Percentiles rank a stretch among this genome's conserved stretches.
phyloP scores from a whole-genome alignment of 2,113 vertebrate genomes.

The Dipodomys spectabilis region DNA sequence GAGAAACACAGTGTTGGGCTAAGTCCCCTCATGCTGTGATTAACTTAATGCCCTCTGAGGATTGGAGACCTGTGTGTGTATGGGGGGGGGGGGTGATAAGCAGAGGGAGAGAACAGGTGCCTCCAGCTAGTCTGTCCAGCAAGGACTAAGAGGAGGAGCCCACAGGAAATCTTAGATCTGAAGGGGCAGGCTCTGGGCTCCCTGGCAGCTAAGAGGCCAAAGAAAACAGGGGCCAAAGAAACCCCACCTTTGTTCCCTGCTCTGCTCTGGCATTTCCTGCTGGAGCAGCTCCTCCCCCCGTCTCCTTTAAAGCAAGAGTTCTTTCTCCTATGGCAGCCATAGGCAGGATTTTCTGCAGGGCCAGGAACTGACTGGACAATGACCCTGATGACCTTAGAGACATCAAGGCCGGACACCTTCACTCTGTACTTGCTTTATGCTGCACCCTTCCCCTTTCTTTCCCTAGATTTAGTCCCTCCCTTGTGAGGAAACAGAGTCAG shows the following conservation, averaged over 20 bases:
- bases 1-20: background rate
- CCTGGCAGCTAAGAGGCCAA: slow-evolving; percentile 69
- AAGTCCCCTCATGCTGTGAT: background rate
- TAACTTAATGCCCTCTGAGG: background rate
- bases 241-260: slow-evolving; percentile 72
- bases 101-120: slow-evolving; percentile 11
- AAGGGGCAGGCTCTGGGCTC: background rate
- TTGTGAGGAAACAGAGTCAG: background rate
- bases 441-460: background rate
- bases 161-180: slow-evolving; percentile 49
- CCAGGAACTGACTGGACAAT: background rate
- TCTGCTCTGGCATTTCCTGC: slow-evolving; percentile 64
- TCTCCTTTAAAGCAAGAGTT: background rate
- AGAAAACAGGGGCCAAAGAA: slow-evolving; percentile 77
- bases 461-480: background rate
- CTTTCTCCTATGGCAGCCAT: background rate
- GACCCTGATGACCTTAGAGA: background rate
- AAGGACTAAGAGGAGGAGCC: background rate
- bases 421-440: background rate
- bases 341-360: background rate
- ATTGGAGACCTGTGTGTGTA: background rate
- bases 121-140: background rate
- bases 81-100: background rate
- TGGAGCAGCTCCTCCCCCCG: slow-evolving; percentile 30
- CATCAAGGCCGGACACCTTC: background rate